Conservation (phyloP, 2,888 invertebrate species). For the Scaptomyza tumidula region DNA sequence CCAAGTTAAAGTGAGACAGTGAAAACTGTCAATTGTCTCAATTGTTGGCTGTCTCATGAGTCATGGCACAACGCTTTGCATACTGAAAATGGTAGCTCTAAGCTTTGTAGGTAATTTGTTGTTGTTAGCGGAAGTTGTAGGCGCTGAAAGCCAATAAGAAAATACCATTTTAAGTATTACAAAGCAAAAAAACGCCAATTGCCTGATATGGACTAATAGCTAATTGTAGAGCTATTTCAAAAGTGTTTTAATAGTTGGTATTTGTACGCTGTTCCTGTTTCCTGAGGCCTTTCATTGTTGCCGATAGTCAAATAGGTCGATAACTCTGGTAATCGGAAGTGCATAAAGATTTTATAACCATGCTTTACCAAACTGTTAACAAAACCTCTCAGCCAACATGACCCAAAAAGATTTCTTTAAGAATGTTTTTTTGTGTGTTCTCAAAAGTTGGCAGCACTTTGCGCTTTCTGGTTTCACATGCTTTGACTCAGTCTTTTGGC, state of each 20-base stretch:
- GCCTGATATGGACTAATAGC: slow-evolving; percentile 2
- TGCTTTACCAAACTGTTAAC: neutral
- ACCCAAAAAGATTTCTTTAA: slow-evolving; percentile 1
- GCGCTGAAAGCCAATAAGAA: slow-evolving; percentile 56
- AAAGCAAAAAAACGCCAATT: slow-evolving; percentile 17
- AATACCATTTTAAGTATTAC: slow-evolving; percentile 25
- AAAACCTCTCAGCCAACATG: neutral
- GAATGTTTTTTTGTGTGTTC: neutral
- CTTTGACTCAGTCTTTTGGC: slow-evolving; percentile 30
- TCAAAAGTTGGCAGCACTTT: neutral
- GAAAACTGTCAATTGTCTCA: slow-evolving; percentile 38
- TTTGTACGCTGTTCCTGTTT: neutral
- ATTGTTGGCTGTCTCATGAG: slow-evolving; percentile 36
- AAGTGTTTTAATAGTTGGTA: neutral
- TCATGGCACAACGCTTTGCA: slow-evolving; percentile 48
- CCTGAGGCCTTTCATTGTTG: too few species aligned
- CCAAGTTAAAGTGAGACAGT: neutral
- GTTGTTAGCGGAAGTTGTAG: slow-evolving; percentile 70
- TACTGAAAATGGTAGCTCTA: slow-evolving; percentile 30
- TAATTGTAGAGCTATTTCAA: neutral
- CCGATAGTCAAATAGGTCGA: too few species aligned
- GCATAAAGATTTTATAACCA: neutral
- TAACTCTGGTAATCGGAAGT: too few species aligned
- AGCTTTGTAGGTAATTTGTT: slow-evolving; percentile 29
- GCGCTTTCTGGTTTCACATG: neutral